Percentiles rank a stretch among this genome's conserved stretches.
phyloP scores from a whole-genome alignment of 2,797 vertebrate genomes.

The Lithobates pipiens region DNA sequence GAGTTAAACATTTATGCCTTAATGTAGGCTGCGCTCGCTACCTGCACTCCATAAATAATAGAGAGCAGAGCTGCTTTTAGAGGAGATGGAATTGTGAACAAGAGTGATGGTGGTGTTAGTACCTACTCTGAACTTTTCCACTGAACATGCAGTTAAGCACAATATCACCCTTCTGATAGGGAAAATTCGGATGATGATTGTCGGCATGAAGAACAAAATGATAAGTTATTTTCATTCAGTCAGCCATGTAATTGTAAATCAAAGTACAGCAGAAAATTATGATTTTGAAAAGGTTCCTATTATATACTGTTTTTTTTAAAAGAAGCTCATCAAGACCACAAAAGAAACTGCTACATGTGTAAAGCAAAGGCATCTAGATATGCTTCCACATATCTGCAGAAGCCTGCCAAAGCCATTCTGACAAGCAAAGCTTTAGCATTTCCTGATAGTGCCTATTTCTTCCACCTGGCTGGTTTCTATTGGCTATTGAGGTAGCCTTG shows the following conservation, averaged over 20 bases:
- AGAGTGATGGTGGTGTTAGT: conserved; percentile 8
- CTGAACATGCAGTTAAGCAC: background rate
- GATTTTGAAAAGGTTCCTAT: too few relatives aligned
- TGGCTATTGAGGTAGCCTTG: too few relatives aligned
- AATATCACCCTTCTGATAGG: background rate
- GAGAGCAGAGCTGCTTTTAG: conserved; percentile 33
- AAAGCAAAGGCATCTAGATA: too few relatives aligned
- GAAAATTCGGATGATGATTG: background rate
- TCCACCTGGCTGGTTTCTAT: too few relatives aligned
- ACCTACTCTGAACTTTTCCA: background rate
- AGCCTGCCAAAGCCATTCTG: too few relatives aligned
- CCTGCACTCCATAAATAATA: conserved; percentile 45
- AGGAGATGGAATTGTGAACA: background rate
- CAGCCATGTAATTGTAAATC: too few relatives aligned
- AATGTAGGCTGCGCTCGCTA: conserved; percentile 29
- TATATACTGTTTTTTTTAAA: background rate
- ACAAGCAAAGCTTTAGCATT: too few relatives aligned
- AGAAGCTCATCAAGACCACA: too few relatives aligned
- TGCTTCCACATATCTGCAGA: too few relatives aligned
- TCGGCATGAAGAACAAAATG: background rate
- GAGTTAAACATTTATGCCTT: conserved; percentile 51
- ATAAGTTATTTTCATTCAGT: background rate
- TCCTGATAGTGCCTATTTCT: too few relatives aligned
- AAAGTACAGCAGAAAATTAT: too few relatives aligned
- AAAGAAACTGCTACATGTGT: too few relatives aligned